Percentiles rank a stretch among this genome's conserved stretches.
Evolutionary conservation across 2,113 vertebrate species (phyloP).

Genomic region (Corvus hawaiiensis): DNA sequence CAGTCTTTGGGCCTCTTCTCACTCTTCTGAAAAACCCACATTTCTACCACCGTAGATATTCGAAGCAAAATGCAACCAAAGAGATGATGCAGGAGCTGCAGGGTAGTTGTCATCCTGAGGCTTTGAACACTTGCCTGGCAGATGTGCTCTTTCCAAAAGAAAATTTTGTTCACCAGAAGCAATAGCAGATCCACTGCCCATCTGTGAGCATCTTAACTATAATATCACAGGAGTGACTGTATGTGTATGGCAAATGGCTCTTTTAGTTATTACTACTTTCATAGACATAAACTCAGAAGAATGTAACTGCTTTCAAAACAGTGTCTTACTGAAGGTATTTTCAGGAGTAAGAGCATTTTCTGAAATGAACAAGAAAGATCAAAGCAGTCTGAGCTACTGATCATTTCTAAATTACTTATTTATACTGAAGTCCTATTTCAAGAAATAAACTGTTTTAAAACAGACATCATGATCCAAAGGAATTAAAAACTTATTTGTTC

Average conservation of each 20-base stretch:
- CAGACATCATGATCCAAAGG: not conserved
- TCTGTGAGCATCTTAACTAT: not conserved
- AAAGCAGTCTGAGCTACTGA: not conserved
- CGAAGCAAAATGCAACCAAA: not conserved
- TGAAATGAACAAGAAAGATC: not conserved
- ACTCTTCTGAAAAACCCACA: not conserved
- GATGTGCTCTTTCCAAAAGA: not conserved
- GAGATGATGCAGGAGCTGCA: not conserved
- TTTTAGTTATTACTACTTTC: not conserved
- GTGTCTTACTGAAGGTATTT: not conserved
- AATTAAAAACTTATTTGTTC: constrained; percentile 4
- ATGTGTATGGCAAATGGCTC: not conserved
- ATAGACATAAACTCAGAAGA: not conserved
- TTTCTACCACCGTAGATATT: not conserved
- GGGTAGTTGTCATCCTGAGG: not conserved
- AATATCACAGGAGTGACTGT: not conserved
- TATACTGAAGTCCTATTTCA: not conserved
- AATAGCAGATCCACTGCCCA: not conserved
- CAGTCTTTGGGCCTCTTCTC: not conserved
- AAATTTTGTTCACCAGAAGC: not conserved
- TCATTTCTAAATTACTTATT: not conserved
- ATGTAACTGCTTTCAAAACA: not conserved
- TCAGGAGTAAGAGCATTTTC: not conserved
- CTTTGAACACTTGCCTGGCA: not conserved
- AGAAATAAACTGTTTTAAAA: not conserved